A percentile compares a stretch with the other conserved stretches of the same genome.
phyloP scores from a whole-genome alignment of 2,888 invertebrate species.

The Drosophila yooni region DNA sequence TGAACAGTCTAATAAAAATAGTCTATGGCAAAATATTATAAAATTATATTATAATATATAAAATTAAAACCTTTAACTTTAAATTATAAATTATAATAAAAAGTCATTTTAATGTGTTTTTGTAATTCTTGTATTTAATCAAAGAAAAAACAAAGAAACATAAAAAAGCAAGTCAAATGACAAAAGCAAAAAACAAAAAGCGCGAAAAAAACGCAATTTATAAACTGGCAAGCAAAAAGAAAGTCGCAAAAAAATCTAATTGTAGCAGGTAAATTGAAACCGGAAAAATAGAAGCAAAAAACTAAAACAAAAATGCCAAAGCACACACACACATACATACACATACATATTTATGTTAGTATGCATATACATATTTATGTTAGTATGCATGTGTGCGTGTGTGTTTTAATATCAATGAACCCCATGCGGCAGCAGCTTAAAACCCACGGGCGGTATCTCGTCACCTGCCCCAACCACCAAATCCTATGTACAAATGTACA shows the following conservation, averaged over 20 bases:
- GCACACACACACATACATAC: neutral
- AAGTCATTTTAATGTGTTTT: constrained; percentile 2
- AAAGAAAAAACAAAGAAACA: constrained; percentile 22
- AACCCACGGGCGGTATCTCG: constrained; percentile 24
- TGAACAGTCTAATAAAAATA: neutral
- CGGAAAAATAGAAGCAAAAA: constrained; percentile 41
- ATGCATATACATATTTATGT: neutral
- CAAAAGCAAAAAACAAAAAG: constrained; percentile 69
- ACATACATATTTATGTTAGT: neutral
- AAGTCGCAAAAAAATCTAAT: constrained; percentile 55
- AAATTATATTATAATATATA: neutral
- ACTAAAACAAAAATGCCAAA: constrained; percentile 34
- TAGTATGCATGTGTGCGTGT: neutral
- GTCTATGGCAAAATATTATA: neutral
- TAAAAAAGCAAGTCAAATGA: constrained; percentile 44
- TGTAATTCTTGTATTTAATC: constrained; percentile 16
- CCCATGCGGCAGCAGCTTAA: constrained; percentile 35
- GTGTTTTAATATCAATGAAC: constrained; percentile 70
- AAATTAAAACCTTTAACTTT: neutral
- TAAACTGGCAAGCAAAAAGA: constrained; percentile 25
- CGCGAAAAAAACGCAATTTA: constrained; percentile 41
- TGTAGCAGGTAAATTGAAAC: constrained; percentile 70
- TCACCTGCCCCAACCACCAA: constrained; percentile 12
- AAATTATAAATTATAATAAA: neutral
- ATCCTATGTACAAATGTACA: constrained; percentile 18